A percentile compares a stretch with the other conserved stretches of the same genome.
These are phyloP conservation scores for Ceuthmochares aereus DNA, from an alignment of 2,113 vertebrate genomes.

Conservation along the genomic window DNA sequence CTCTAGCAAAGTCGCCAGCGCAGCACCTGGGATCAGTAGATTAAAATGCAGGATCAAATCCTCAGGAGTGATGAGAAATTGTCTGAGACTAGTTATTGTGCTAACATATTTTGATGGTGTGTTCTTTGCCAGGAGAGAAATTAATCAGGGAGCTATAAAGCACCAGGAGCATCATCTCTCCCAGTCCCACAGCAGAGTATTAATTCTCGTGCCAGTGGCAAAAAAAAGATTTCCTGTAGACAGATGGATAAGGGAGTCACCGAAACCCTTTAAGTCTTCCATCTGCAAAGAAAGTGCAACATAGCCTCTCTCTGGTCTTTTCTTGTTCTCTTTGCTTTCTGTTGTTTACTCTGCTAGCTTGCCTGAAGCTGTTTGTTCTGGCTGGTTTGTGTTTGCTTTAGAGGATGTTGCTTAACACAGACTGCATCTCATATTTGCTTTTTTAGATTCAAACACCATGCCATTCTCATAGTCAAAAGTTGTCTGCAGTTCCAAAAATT, in stretches of 20 bases:
- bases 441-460: background rate
- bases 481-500: background rate
- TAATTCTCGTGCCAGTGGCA: constrained; percentile 5
- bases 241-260: background rate
- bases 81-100: background rate
- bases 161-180: background rate
- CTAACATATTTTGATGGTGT: constrained; percentile 16
- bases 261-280: background rate
- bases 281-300: background rate
- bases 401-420: background rate
- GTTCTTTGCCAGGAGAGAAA: constrained; percentile 12
- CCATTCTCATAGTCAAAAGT: background rate
- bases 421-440: background rate
- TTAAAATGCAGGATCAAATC: background rate
- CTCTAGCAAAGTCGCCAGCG: background rate
- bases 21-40: background rate
- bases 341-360: constrained; percentile 37
- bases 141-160: background rate
- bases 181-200: background rate
- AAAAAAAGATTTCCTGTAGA: constrained; percentile 4
- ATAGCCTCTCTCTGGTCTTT: background rate
- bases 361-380: constrained; percentile 50
- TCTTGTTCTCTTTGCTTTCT: constrained; percentile 9
- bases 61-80: background rate
- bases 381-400: constrained; percentile 25